Evolutionary conservation across 2,113 vertebrate genomes (phyloP), one percentile per base, ranked within the genome.

Genomic region (Cyprinodon tularosa): DNA sequence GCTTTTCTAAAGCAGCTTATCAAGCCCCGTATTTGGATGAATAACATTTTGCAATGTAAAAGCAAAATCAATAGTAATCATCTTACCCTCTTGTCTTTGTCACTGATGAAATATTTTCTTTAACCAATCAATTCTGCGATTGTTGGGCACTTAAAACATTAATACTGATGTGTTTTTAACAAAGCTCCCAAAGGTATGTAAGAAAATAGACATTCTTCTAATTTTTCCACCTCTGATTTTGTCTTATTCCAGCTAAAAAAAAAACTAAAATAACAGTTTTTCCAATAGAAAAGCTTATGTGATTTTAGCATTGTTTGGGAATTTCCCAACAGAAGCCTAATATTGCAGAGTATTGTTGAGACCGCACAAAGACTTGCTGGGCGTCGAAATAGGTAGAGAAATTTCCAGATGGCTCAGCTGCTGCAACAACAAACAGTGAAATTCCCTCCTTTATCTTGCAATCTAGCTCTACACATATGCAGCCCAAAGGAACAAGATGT

Each of bases 351-450:
- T 84, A 85, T 82, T 84, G 88, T 89, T 75, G 89, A 63, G 71
- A 79, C 88, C 83, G 75, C 80, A 81, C 74, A 70, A 82, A 77
- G 81, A 74, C 76, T 80, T 77, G 48, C 48, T 17, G 86, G 90
- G 86, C 82, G 80, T 68, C 73, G 76, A 84, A 83, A 83, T 53
- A 76, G 65, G 84, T 84, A 84, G 78, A 93, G 75, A 73, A 69
- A 88, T 90, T 89, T 86, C 84, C 84, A 82, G 77, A 89, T 89
- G 87, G 90, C 90, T 91, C 90, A 89, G 84, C 87, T 84, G 88
- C 88, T 91, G 75, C 68, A 92, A 92, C 87, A 92, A 92, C 82
- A 94, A 93, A 94, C 92, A 93, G 70, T 81, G 84, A 74, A 87
- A 92, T 94, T 93, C 91, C 90, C 81, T 75, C 88, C 80, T 86